Evolutionary conservation across 2,888 invertebrate species (phyloP), one percentile per base, ranked within the genome.

Genomic region (Drosophila setosimentum): DNA sequence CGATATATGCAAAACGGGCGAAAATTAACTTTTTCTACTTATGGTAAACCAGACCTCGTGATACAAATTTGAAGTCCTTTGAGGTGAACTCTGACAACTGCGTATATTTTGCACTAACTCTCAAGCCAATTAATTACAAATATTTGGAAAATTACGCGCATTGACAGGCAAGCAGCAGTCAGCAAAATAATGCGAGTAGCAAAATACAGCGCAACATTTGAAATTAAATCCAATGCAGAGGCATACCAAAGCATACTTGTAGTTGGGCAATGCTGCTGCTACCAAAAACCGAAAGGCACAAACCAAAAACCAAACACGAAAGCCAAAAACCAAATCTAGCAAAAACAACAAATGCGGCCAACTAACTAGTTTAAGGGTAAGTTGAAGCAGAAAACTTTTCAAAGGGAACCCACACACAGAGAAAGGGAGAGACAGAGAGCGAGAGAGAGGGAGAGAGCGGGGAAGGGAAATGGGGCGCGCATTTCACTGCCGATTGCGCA

Each of bases 401-500:
- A 32, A 37, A 18, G 30, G 29, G n/a, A 45, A 5, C 30, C 16
- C 24, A 50, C 40, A 35, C 35, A 35, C n/a, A 54, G 7, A 54
- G 8, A 57, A 0, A 29, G 1, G 33, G 6, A 6, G 27, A 35
- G 18, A 42, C 18, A 29, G 55, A 45, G 35, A 33, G 33, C 3
- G 29, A 55, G 4, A 5, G 4, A 40, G n/a, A 5, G n/a, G 24
- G 30, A 30, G 18, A 16, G 4, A 2, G n/a, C 6, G 21, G 11
- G 21, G 11, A 3, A 45, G 37, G 42, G 13, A 33, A 59, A 50
- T 37, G 54, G 50, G 29, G 48, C 33, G 64, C 62, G 60, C 67
- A 68, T 79, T 79, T 79, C 67, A 70, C 79, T 73, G 79, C 62
- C 80, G 72, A 73, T 75, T 82, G 69, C 69, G 69, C 82, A 78